Evolutionary conservation across 2,113 vertebrate genomes (phyloP).

Genomic region (Monarcha castaneiventris): DNA sequence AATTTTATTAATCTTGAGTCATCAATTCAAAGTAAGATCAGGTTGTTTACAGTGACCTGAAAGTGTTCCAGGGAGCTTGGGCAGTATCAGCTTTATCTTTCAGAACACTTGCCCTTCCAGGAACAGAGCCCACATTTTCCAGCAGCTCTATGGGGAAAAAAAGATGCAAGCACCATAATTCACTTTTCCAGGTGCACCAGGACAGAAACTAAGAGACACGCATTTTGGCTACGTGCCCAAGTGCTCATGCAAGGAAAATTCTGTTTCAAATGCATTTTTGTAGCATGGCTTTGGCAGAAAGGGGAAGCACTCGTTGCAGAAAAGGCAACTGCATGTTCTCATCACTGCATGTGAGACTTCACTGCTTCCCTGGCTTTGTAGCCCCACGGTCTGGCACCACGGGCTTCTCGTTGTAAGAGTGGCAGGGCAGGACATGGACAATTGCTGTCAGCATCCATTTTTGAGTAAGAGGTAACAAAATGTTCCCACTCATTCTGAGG

Average conservation of each 20-base stretch:
- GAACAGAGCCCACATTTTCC: not conserved
- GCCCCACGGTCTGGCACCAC: fast-evolving
- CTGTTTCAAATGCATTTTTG: not conserved
- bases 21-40: not conserved
- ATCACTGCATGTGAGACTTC: not conserved
- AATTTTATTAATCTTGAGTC: not conserved
- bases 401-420: fast-evolving
- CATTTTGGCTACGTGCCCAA: not conserved
- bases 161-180: not conserved
- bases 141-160: not conserved
- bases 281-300: not conserved
- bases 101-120: not conserved
- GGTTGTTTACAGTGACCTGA: not conserved
- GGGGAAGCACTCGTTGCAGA: not conserved
- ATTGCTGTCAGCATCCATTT: not conserved
- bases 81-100: not conserved
- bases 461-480: not conserved
- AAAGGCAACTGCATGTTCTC: not conserved
- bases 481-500: not conserved
- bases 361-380: not conserved
- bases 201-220: not conserved
- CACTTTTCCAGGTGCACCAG: fast-evolving
- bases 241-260: not conserved
- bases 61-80: not conserved
- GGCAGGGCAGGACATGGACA: not conserved